Evolutionary conservation across 2,797 vertebrate genomes (phyloP), one percentile per base, ranked within the genome.

Genomic region (Buceros bicornis): DNA sequence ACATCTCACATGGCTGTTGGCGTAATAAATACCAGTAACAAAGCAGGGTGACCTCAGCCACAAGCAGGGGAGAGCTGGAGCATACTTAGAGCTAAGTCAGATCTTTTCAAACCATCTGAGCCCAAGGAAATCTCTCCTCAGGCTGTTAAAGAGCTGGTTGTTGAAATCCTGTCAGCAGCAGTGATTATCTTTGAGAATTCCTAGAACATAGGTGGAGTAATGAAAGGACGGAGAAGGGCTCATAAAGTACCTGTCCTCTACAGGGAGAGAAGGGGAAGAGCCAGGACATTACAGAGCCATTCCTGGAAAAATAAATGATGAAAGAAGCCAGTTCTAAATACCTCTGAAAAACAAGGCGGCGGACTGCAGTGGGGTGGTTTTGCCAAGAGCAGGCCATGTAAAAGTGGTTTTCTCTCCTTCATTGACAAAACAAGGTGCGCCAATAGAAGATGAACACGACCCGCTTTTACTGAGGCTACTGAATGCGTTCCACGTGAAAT

Each of bases 111-210:
- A 47, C 79, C 56, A 64, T 79, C 56, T 64, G 54, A 87, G 82
- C 66, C 60, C 18, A 21, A 93, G 82, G 66, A 87, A 87, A 42
- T 80, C 92, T 31, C 21, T 80, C 31, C 62, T 45, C 8, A 24
- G 92, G 51, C 79, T 56, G 47, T 76, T 88, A 84, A 76, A 56
- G 73, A 77, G 69, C 53, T 84, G 74, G 31, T 54, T 43, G 42
- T 51, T 91, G 89, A 91, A 71, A 76, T 66, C 47, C 60, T 91
- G 80, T 94, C 89, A 91, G 70, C 26, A 2, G 66, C 61, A 57
- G 58, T 84, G 84, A 77, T 84, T 64, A 47, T 88, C 84, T 61
- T 25, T 45, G 88, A 71, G 84, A 91, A 66, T 70, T 76, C 53
- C 0, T 45, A 76, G 67, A 84, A 76, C 70, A 31, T n/a, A 47